Evolutionary conservation across 2,797 vertebrate genomes (phyloP).

Genomic region (Discoglossus pictus): DNA sequence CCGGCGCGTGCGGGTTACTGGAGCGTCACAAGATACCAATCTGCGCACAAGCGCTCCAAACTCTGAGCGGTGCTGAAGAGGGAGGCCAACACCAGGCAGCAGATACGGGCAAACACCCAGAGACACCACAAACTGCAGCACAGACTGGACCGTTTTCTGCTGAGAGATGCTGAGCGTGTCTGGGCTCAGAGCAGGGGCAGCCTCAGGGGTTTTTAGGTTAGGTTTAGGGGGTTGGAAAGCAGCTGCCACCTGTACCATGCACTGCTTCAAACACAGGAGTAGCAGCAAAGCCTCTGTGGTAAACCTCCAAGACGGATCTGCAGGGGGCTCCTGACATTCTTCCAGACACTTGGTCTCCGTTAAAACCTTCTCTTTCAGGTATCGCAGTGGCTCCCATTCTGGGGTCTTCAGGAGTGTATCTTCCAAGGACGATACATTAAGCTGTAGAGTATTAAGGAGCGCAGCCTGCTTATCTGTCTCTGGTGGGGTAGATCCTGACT

Average conservation of each 20-base stretch:
- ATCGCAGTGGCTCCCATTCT: constrained; percentile 52
- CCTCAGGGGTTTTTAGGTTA: constrained; percentile 65
- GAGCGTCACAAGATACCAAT: constrained; percentile 42
- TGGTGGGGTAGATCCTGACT: constrained; percentile 53
- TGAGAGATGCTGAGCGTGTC: constrained; percentile 85
- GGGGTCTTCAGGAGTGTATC: constrained; percentile 64
- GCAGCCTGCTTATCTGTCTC: constrained; percentile 65
- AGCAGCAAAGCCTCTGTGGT: constrained; percentile 79
- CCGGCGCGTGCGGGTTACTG: constrained; percentile 53
- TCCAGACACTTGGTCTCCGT: constrained; percentile 59
- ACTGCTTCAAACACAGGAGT: constrained; percentile 73
- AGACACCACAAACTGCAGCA: constrained; percentile 82
- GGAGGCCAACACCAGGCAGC: constrained; percentile 78
- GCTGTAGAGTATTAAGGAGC: constrained; percentile 68
- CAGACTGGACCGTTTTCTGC: constrained; percentile 73
- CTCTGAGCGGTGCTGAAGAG: constrained; percentile 72
- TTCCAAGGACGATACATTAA: constrained; percentile 68
- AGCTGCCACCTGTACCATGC: constrained; percentile 69
- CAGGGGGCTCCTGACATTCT: constrained; percentile 15
- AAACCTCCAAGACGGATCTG: constrained; percentile 78
- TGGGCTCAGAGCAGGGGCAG: constrained; percentile 79
- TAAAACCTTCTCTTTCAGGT: constrained; percentile 58
- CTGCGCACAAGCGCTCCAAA: constrained; percentile 76
- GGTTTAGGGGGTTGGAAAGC: constrained; percentile 59
- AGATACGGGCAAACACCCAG: constrained; percentile 85